Conservation (phyloP, 2,113 vertebrate species). For the Synchiropus splendidus region DNA sequence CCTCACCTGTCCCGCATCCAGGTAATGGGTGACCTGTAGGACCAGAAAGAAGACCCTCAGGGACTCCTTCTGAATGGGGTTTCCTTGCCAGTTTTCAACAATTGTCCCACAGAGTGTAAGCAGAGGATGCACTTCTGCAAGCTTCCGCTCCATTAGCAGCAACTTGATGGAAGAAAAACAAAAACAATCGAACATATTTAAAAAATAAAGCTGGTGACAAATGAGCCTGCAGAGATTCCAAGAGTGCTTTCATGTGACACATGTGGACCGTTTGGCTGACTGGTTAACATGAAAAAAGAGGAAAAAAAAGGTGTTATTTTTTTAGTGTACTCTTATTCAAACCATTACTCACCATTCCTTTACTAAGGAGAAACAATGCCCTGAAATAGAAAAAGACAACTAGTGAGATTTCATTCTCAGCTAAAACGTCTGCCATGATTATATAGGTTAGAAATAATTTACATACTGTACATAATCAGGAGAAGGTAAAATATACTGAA, state of each 20-base stretch:
- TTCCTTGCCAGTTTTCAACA: constrained; percentile 98
- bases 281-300: neutral
- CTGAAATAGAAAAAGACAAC: constrained; percentile 56
- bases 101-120: constrained; percentile 94
- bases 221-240: neutral
- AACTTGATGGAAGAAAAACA: constrained; percentile 58
- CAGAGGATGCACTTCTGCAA: constrained; percentile 92
- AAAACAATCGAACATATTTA: neutral
- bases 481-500: no score
- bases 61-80: constrained; percentile 98
- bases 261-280: neutral
- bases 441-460: neutral
- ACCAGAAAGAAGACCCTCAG: constrained; percentile 93
- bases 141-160: constrained; percentile 92
- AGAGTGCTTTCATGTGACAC: neutral
- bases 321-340: neutral
- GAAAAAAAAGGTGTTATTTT: neutral
- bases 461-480: neutral
- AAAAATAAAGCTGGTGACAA: neutral
- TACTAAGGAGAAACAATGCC: constrained; percentile 92
- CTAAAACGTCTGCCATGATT: neutral
- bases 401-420: constrained; percentile 1
- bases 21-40: constrained; percentile 94
- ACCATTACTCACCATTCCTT: constrained; percentile 89
- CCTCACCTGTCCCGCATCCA: constrained; percentile 92